Evolutionary conservation across 2,888 invertebrate species (phyloP), one percentile per base, ranked within the genome.

Genomic region (Cephus pygmeus): DNA sequence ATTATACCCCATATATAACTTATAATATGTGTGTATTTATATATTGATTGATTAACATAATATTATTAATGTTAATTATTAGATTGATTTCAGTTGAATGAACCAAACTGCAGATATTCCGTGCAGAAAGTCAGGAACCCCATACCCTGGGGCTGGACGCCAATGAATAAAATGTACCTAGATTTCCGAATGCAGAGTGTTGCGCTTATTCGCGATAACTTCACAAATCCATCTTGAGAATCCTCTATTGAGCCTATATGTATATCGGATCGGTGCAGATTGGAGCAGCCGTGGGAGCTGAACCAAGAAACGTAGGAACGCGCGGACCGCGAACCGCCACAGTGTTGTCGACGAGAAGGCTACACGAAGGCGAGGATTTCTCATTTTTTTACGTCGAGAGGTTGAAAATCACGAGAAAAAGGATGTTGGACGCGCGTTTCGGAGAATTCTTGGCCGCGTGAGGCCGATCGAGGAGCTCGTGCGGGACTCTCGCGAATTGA

Each of bases 281-380:
- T 56, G 56, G 56, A 56, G 56, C 71, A 35, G 34, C 74, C 79
- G 77, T 79, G 79, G 80, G 77, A 80, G 78, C 76, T 69, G 78
- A 35, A 80, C 76, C 75, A 76, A 30, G 81, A 79, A 82, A 83
- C 81, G 81, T 73, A 83, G 87, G 85, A 87, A 87, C 85, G 87
- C 81, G 85, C 83, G 87, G 87, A 87, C 79, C 80, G 82, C 80
- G 87, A 82, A 88, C 88, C 87, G 86, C 84, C 87, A 85, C 82
- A 87, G 86, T 87, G 85, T 88, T 87, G 87, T 87, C 87, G 87
- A 87, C 83, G 83, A 83, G 84, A 85, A 86, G 85, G 84, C 83
- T 84, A 87, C 84, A 86, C 84, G 84, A 82, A 87, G 83, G 82
- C 83, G 84, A 85, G 84, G 83, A 83, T 83, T 85, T 83, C 82